A percentile compares a stretch with the other conserved stretches of the same genome.
Conservation (phyloP, 2,113 vertebrate species). For the Gymnogyps californianus region DNA sequence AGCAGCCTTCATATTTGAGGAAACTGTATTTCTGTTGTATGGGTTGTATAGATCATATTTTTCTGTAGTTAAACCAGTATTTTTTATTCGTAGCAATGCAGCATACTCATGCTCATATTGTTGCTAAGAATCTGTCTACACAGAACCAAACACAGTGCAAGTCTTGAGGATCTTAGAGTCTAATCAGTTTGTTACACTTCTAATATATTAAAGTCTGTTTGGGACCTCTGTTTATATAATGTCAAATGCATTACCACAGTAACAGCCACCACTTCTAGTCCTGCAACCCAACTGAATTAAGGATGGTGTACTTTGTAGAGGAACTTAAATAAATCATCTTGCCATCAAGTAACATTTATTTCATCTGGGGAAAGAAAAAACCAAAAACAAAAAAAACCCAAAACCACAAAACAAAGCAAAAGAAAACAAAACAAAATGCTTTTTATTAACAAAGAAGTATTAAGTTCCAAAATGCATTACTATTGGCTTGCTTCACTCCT, state of each 20-base stretch:
- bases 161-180: not conserved
- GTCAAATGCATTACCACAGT: not conserved
- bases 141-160: not conserved
- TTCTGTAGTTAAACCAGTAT: not conserved
- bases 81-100: not conserved
- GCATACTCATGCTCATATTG: not conserved
- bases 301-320: not conserved
- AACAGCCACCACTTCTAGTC: not conserved
- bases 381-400: too few species aligned
- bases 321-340: not conserved
- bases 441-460: not conserved
- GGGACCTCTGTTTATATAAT: not conserved
- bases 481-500: not conserved
- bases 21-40: not conserved
- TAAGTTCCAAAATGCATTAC: not conserved
- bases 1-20: not conserved
- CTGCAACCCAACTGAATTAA: not conserved
- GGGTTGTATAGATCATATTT: not conserved
- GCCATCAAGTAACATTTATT: not conserved
- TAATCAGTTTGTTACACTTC: not conserved
- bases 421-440: accelerated
- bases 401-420: not conserved
- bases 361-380: not conserved
- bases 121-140: not conserved
- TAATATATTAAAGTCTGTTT: not conserved